These are phyloP conservation scores for Spatula versicolor DNA, from an alignment of 2,797 vertebrate genomes.

Conservation along the genomic window DNA sequence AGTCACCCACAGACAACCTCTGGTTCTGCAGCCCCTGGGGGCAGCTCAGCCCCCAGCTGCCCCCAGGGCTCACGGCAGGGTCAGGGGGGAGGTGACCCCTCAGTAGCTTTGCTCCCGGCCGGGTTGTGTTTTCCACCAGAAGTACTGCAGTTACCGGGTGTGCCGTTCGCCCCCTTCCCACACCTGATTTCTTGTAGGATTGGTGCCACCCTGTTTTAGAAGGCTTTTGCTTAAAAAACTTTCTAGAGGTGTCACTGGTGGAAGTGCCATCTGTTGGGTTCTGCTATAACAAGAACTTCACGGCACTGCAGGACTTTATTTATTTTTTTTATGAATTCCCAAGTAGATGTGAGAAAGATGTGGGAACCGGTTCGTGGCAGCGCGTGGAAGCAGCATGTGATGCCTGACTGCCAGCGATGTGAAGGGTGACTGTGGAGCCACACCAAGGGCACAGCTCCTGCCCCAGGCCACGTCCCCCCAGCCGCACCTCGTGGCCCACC, in stretches of 20 bases:
- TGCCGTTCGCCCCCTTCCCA: not conserved
- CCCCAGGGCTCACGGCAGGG: too few relatives aligned
- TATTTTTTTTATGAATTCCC: not conserved
- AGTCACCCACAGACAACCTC: not conserved
- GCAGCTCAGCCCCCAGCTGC: too few relatives aligned
- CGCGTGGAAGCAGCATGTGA: fast-evolving
- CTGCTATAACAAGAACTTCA: fast-evolving
- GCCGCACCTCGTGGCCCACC: too few relatives aligned
- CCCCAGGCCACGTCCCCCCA: fast-evolving
- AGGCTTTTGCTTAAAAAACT: not conserved
- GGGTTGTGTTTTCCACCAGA: fast-evolving
- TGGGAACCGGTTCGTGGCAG: not conserved
- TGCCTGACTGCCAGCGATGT: fast-evolving
- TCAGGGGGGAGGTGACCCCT: too few relatives aligned
- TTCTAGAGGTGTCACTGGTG: not conserved
- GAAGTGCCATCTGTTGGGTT: fast-evolving
- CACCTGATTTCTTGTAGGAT: not conserved
- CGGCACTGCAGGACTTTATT: not conserved
- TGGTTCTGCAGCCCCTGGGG: too few relatives aligned
- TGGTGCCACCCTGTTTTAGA: not conserved
- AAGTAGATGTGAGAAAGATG: too few relatives aligned
- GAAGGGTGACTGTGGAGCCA: fast-evolving
- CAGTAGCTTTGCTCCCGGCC: not conserved
- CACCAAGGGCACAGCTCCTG: fast-evolving
- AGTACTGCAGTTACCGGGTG: fast-evolving